phyloP scores from a whole-genome alignment of 1,140 invertebrate genomes.

The Dinoponera quadriceps region DNA sequence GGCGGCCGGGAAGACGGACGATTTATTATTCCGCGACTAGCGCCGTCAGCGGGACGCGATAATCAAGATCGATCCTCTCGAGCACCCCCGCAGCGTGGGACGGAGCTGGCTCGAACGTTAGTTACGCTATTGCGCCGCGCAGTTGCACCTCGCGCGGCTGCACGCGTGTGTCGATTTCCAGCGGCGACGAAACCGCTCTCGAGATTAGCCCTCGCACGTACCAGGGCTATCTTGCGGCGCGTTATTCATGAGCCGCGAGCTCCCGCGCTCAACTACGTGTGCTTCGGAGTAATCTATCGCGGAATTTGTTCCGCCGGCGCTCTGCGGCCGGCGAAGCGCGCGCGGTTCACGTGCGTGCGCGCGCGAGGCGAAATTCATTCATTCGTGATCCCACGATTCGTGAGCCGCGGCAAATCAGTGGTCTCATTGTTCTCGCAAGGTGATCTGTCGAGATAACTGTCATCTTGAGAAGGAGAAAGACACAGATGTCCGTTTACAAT shows the following conservation, averaged over 20 bases:
- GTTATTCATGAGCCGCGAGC: conserved; percentile 14
- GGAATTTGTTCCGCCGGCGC: neutral
- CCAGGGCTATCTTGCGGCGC: conserved; percentile 19
- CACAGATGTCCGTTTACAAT: no score
- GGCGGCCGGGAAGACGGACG: neutral
- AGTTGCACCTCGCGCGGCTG: conserved; percentile 3
- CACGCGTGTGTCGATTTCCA: conserved; percentile 23
- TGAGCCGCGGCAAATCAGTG: no score
- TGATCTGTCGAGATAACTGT: no score
- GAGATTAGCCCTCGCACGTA: conserved; percentile 27
- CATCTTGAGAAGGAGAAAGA: no score
- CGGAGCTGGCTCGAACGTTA: conserved; percentile 28
- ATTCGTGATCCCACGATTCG: no score
- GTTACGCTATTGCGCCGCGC: conserved; percentile 13
- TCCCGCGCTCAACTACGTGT: neutral
- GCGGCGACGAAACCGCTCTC: neutral
- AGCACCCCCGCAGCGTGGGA: neutral
- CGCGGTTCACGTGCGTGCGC: no score
- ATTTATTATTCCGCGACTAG: conserved; percentile 36
- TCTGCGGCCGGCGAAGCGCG: no score
- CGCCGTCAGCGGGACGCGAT: conserved; percentile 14
- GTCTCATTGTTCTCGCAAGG: no score
- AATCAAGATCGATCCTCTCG: conserved; percentile 47
- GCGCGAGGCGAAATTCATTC: no score
- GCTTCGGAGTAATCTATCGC: conserved; percentile 23